Base-by-base conservation (phyloP, 2,888 invertebrate species). In the Branchinecta sandiegonensis region DNA sequence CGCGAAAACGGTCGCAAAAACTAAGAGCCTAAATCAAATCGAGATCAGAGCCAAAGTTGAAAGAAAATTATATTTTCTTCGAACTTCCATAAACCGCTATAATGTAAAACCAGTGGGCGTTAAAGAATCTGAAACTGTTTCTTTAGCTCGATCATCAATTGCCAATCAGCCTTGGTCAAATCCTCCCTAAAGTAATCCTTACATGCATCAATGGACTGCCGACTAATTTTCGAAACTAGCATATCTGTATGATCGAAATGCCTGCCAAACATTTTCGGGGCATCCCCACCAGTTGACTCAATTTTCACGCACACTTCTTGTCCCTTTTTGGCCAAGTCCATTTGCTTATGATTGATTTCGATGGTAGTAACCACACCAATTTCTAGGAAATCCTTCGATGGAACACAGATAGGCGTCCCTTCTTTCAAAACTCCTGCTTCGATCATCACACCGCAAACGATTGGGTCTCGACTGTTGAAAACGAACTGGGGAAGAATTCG, bases 111-210 rank as follows among this genome's bases (percentile, higher is more conserved):
- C 47, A 47, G 17, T 14, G 17, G 37, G 37, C 37, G 37, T 82
- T 90, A 95, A 78, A 95, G 84, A 80, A 96, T 95, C 79, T 94
- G 86, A 83, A 99, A 95, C 75, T 89, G 82, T 80, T 96, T 97
- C 82, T 99, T 99, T 77, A 99, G 82, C 81, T 99, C 96, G 70
- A 97, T 90, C 88, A 99, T 94, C 72, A 99, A 81, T 77, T 92
- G 90, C 99, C 99, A 99, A 79, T 99, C 99, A 73, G 89, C 86
- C 81, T 96, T 99, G 76, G 88, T 81, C 75, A 99, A 84, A 79
- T 99, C 99, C 74, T 96, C 96, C 72, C 99, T 85, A 86, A 99
- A 99, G 81, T 96, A 94, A 75, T 96, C 91, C 81, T 99, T 99
- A 81, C 97, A 96, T 10, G 94, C 96, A 80, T 99, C 97, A 77